phyloP scores from a whole-genome alignment of 2,888 invertebrate genomes.

The Trichacis sp. region DNA sequence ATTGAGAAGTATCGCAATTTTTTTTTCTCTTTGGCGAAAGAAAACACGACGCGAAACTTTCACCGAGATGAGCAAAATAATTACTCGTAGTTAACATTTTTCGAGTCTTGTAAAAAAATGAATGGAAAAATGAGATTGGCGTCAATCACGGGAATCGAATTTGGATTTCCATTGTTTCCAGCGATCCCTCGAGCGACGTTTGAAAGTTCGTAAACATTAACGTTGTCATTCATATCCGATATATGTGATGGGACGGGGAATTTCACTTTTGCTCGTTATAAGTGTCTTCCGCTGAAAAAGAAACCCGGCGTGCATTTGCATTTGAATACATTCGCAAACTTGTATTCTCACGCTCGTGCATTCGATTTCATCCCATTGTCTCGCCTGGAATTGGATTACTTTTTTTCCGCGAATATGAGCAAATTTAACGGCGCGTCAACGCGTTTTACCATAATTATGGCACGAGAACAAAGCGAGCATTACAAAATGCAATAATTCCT shows the following conservation, averaged over 20 bases:
- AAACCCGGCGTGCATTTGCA: conserved; percentile 23
- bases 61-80: too few species aligned
- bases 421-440: not conserved
- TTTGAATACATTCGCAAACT: conserved; percentile 28
- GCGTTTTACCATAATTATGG: too few species aligned
- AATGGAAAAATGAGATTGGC: not conserved
- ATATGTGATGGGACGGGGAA: not conserved
- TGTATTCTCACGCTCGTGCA: conserved; percentile 39
- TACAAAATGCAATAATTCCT: not conserved
- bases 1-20: not conserved
- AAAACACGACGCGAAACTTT: too few species aligned
- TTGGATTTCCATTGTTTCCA: too few species aligned
- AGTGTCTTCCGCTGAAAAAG: conserved; percentile 26
- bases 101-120: not conserved
- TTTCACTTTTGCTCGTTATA: conserved; percentile 32
- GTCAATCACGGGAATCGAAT: too few species aligned
- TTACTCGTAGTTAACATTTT: not conserved
- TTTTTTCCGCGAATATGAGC: conserved; percentile 5
- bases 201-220: not conserved
- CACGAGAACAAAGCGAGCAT: not conserved
- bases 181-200: not conserved
- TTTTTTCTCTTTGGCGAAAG: not conserved
- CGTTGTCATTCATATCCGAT: conserved; percentile 5
- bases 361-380: conserved; percentile 41
- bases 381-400: conserved; percentile 28